Conservation (phyloP, 2,797 vertebrate species). For the Rhinatrema bivittatum region DNA sequence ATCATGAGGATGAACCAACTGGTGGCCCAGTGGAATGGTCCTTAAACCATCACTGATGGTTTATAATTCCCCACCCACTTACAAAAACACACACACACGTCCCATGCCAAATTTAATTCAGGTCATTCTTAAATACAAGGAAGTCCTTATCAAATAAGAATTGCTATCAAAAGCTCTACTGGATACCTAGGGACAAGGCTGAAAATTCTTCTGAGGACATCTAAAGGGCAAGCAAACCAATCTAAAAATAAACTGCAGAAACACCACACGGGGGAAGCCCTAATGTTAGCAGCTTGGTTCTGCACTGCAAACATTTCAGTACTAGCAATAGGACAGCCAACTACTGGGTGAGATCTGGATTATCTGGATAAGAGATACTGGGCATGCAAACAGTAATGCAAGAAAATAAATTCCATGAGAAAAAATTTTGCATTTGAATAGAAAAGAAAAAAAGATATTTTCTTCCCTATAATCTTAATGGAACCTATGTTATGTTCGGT, state of each 20-base stretch:
- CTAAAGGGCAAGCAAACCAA: conserved; percentile 13
- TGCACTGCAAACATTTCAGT: conserved; percentile 22
- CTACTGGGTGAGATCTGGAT: no score
- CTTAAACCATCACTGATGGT: no score
- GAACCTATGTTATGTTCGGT: no score
- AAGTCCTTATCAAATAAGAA: neutral
- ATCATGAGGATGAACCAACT: conserved; percentile 8
- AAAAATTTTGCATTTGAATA: no score
- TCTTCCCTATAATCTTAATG: no score
- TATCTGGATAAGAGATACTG: no score
- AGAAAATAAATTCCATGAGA: no score
- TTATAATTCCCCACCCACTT: no score
- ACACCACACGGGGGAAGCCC: neutral
- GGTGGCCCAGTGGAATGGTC: no score
- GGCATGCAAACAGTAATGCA: no score
- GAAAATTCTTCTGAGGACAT: conserved; percentile 1
- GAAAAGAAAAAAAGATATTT: neutral
- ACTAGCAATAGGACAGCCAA: conserved; percentile 17
- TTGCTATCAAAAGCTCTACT: conserved; percentile 1
- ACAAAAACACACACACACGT: conserved; percentile 5
- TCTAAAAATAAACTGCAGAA: no score
- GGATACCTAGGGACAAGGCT: neutral
- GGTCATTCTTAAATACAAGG: no score
- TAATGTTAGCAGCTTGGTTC: neutral
- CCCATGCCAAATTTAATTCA: conserved; percentile 1